Conservation (phyloP, 1,140 invertebrate genomes). For the Brachionus sp. region DNA sequence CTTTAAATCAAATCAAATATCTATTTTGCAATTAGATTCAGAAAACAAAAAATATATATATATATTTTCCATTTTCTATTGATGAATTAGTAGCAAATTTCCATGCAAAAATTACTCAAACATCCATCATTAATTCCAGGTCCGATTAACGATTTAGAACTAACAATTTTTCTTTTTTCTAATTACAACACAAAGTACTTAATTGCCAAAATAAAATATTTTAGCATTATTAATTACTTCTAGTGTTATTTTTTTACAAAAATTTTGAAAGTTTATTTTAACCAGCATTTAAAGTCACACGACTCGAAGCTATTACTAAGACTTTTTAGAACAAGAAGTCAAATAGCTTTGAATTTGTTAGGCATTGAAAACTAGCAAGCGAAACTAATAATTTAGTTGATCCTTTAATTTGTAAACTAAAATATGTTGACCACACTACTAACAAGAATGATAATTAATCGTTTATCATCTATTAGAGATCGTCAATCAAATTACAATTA, state of each 20-base stretch:
- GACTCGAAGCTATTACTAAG: neutral
- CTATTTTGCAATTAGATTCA: conserved; percentile 12
- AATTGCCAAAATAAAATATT: neutral
- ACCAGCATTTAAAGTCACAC: neutral
- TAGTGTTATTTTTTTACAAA: neutral
- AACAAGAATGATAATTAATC: conserved; percentile 40
- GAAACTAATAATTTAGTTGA: conserved; percentile 29
- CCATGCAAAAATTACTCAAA: neutral
- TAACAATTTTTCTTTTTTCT: neutral
- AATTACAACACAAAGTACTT: neutral
- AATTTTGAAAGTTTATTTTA: too few relatives aligned
- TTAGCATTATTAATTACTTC: neutral
- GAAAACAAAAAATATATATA: neutral
- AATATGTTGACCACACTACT: neutral
- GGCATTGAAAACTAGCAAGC: neutral
- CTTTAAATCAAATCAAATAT: conserved; percentile 16
- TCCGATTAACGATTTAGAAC: neutral
- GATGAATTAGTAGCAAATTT: conserved; percentile 25
- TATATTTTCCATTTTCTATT: neutral
- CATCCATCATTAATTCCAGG: neutral
- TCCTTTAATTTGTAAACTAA: neutral
- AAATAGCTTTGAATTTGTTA: neutral
- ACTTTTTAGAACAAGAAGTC: neutral
- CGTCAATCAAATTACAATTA: conserved; percentile 36
- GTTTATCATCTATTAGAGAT: conserved; percentile 35